Evolutionary conservation across 1,140 invertebrate genomes (phyloP), one percentile per base, ranked within the genome.

Genomic region (Euschistus heros): DNA sequence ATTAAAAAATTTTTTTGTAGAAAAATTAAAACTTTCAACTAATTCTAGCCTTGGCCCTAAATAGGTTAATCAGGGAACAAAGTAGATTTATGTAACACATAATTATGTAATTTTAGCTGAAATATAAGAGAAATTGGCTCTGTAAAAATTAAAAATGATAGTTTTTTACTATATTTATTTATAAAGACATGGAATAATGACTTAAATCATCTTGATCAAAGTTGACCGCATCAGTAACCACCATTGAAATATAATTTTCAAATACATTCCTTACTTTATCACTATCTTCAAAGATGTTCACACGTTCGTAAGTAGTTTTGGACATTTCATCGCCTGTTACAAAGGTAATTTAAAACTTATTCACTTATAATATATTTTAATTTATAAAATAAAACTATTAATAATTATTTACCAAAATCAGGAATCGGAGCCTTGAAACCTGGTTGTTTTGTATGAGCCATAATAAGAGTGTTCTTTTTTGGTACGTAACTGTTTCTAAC

Each of bases 401-500:
- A 57, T 27, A 57, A 22, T 24, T 57, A 30, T 42, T 4, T 44
- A 65, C 64, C 20, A 15, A 65, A 46, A 17, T 65, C 64, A n/a
- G 64, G 65, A 5, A 61, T 33, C 1, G 55, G 17, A 14, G n/a
- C 18, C 37, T 55, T 62, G 2, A 18, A 24, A 24, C 26, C 50
- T 37, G 61, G 33, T 18, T 66, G 30, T 57, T 63, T 66, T 6
- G 44, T 50, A 50, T 66, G 46, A 3, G 65, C 65, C 7, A 66
- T n/a, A 20, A 66, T 47, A 33, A 66, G 50, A 22, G 60, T 47
- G 44, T 66, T 66, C 8, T 50, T 52, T 17, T 55, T 60, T 13
- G 61, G 60, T 15, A 66, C 33, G 46, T 63, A 33, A 26, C 64
- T 67, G 24, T 83, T 80, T 7, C 76, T 79, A 6, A 88, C 82